Evolutionary conservation across 2,113 vertebrate genomes (phyloP).

Genomic region (Gnathonemus echidnorhynchus): DNA sequence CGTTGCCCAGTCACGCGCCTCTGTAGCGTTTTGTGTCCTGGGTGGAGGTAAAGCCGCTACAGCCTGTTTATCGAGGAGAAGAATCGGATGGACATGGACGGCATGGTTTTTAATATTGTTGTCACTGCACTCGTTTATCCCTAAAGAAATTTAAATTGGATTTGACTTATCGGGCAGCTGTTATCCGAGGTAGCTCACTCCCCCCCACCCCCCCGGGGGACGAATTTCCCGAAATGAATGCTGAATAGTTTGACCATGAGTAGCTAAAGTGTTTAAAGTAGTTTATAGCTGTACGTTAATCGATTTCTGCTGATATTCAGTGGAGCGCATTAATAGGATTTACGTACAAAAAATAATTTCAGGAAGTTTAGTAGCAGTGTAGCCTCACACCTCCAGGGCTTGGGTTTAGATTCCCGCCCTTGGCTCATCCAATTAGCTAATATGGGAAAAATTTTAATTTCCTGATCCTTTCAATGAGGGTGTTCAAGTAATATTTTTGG

Average conservation of each 20-base stretch:
- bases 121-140: not conserved
- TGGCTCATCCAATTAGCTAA: not conserved
- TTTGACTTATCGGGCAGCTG: not conserved
- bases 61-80: too few relatives aligned
- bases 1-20: not conserved
- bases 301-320: not conserved
- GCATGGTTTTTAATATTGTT: not conserved
- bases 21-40: not conserved
- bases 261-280: conserved; percentile 2
- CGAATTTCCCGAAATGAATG: not conserved
- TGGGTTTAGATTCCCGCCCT: not conserved
- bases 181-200: not conserved
- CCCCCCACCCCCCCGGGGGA: not conserved
- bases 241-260: not conserved
- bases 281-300: conserved; percentile 2
- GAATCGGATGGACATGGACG: not conserved
- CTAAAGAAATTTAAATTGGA: not conserved
- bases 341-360: conserved; percentile 1
- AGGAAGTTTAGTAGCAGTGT: not conserved
- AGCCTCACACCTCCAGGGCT: not conserved
- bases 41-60: not conserved
- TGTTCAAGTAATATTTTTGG: not conserved
- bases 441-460: conserved; percentile 5
- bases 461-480: conserved; percentile 5
- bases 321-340: conserved; percentile 1